Percentiles rank a stretch among this genome's conserved stretches.
Conservation (phyloP, 2,113 vertebrate genomes). For the Proteles cristata region DNA sequence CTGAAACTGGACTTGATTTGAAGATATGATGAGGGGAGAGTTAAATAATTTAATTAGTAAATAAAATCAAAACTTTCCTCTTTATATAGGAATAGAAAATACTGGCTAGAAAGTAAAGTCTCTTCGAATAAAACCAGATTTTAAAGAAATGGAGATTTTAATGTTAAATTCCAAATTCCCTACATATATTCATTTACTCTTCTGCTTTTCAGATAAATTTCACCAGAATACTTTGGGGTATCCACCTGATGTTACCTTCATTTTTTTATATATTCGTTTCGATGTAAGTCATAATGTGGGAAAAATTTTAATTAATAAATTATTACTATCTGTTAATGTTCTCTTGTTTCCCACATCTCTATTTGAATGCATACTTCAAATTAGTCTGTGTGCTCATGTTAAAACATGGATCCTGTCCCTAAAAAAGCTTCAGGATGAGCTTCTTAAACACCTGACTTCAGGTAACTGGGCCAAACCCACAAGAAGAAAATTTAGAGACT, state of each 20-base stretch:
- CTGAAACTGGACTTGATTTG: neutral
- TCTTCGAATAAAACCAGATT: neutral
- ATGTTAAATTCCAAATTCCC: neutral
- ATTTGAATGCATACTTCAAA: neutral
- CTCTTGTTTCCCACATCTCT: neutral
- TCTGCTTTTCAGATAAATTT: constrained; percentile 4
- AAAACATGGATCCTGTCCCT: neutral
- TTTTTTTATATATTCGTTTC: neutral
- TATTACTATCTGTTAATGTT: neutral
- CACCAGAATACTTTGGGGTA: neutral
- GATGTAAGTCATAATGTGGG: neutral
- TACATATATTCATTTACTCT: neutral
- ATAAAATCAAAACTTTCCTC: neutral
- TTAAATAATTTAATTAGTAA: neutral
- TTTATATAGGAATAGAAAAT: neutral
- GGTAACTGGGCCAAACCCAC: neutral
- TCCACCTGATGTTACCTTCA: neutral
- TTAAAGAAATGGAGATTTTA: neutral
- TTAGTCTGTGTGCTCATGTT: neutral
- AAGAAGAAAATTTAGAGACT: neutral
- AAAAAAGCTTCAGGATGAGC: constrained; percentile 7
- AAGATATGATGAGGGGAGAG: neutral
- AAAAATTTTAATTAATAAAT: constrained; percentile 5
- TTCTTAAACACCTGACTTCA: neutral
- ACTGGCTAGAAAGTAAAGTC: neutral